Evolutionary conservation across 2,113 vertebrate species (phyloP).

Genomic region (Athene cunicularia): DNA sequence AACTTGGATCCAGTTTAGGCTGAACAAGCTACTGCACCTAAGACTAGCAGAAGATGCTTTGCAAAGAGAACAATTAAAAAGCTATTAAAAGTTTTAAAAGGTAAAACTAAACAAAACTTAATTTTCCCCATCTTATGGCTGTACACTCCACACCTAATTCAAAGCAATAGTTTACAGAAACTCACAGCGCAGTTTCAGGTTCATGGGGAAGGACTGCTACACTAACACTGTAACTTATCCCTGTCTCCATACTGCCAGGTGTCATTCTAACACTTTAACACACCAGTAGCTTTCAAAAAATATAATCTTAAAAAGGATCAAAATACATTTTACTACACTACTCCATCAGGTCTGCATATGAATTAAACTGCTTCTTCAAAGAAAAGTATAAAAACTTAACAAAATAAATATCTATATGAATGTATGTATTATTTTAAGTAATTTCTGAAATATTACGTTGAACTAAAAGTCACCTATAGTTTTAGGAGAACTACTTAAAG

Average conservation of each 20-base stretch:
- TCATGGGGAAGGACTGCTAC: background rate
- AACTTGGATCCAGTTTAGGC: slow-evolving; percentile 3
- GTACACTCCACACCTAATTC: background rate
- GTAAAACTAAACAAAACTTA: background rate
- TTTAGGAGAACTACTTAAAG: background rate
- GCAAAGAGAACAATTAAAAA: background rate
- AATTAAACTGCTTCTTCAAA: background rate
- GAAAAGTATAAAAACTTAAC: background rate
- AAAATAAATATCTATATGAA: background rate
- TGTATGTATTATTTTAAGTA: background rate
- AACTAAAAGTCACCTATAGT: background rate
- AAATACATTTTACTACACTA: slow-evolving; percentile 49
- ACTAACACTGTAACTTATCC: background rate
- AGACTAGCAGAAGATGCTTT: background rate
- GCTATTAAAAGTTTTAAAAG: background rate
- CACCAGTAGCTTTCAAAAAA: background rate
- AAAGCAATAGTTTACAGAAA: background rate
- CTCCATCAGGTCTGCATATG: background rate
- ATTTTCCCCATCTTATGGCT: background rate
- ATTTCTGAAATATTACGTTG: background rate
- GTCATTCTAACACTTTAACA: background rate
- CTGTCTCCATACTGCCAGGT: background rate
- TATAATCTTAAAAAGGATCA: slow-evolving; percentile 20
- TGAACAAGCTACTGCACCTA: background rate
- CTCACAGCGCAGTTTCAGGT: background rate